Percentiles rank a stretch among this genome's conserved stretches.
phyloP scores from a whole-genome alignment of 30 jellyfish, hydroid and myxozoan species.

The Turritopsis rubra region DNA sequence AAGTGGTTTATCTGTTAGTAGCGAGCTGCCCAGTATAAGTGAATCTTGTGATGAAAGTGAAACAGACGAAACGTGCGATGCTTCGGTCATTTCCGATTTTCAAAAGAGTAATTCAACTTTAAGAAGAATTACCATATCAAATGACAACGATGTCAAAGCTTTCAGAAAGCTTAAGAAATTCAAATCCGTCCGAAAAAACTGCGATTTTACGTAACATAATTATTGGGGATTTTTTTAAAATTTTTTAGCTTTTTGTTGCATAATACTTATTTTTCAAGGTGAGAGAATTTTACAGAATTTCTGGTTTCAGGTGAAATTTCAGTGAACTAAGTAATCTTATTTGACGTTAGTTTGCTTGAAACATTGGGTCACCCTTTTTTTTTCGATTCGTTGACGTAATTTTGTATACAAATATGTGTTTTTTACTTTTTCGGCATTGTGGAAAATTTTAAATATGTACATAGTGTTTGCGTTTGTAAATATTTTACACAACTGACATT shows the following conservation, averaged over 20 bases:
- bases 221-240: background rate
- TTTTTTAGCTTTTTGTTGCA: background rate
- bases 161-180: constrained; percentile 5
- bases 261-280: too few relatives aligned
- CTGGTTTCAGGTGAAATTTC: too few relatives aligned
- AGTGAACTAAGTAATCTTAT: too few relatives aligned
- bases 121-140: background rate
- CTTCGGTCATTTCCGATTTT: background rate
- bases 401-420: background rate
- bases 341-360: too few relatives aligned
- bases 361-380: too few relatives aligned
- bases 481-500: background rate
- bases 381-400: background rate
- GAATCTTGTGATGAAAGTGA: constrained; percentile 20
- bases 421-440: background rate
- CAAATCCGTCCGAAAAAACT: background rate
- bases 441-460: background rate
- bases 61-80: background rate
- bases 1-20: constrained; percentile 5
- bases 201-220: background rate
- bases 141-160: background rate
- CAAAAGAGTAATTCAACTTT: background rate
- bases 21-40: background rate
- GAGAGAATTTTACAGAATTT: too few relatives aligned
- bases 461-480: background rate